Evolutionary conservation across 2,113 vertebrate genomes (phyloP), one percentile per base, ranked within the genome.

Genomic region (Malurus elegans): DNA sequence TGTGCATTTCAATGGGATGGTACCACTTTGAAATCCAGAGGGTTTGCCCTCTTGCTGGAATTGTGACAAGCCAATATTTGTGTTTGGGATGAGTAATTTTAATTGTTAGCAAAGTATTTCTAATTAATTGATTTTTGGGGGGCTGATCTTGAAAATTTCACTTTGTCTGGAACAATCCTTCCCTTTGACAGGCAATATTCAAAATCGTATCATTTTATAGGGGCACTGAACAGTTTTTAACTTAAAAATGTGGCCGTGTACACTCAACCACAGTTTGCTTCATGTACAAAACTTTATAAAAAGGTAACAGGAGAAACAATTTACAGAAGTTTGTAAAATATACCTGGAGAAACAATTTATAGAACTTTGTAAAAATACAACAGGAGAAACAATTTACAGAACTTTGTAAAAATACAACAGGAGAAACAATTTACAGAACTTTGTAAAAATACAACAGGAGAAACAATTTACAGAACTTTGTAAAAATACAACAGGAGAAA

Each of bases 241-340:
- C 64, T 78, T 56, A 15, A 36, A 82, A 79, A 42, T 3, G 8
- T 3, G 5, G 1, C 9, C n/a, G 20, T 14, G 31, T 12, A 9
- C 0, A 0, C 34, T 65, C 36, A 76, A n/a, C 9, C 31, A 8
- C 14, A 42, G 8, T 8, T 18, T 12, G 6, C 20, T 7, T 42
- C 8, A 0, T 0, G 7, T 4, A 11, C 6, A 23, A 44, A 60
- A 45, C 21, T 69, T 60, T 5, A 2, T 6, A 31, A 61, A 48
- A 12, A 38, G 38, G 38, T 38, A 38, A 24, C 14, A 2, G 7
- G 44, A 29, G 26, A 17, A 48, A 24, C 9, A 5, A 34, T 5
- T 28, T 10, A 10, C 17, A 17, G 17, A 38, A 53, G 15, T 48
- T 57, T 3, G 18, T 17, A 73, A 19, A 19, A 48, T 10, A 36